phyloP scores from a whole-genome alignment of 1,140 invertebrate species.

The Nephotettix cincticeps region DNA sequence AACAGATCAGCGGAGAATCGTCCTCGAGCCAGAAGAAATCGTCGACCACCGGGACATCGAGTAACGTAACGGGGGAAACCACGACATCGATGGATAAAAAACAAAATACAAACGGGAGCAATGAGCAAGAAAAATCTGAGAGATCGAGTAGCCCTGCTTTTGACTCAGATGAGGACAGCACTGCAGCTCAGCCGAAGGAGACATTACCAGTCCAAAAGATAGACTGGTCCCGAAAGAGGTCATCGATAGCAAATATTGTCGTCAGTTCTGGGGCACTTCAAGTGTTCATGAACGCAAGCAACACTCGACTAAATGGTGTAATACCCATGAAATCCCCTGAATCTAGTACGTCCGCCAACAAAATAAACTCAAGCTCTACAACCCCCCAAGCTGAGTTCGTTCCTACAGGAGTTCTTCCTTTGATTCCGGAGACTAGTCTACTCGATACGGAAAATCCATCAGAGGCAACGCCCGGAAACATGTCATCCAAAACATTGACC shows the following conservation, averaged over 20 bases:
- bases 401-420: constrained; percentile 57
- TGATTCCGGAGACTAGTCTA: constrained; percentile 64
- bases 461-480: constrained; percentile 41
- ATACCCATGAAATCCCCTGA: constrained; percentile 51
- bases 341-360: constrained; percentile 40
- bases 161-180: constrained; percentile 90
- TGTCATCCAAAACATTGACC: constrained; percentile 50
- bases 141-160: constrained; percentile 92
- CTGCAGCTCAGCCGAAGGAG: constrained; percentile 58
- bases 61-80: constrained; percentile 26
- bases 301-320: constrained; percentile 54
- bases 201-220: constrained; percentile 43
- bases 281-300: constrained; percentile 2
- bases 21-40: constrained; percentile 63
- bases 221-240: not conserved
- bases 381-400: constrained; percentile 42
- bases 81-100: constrained; percentile 33
- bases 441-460: constrained; percentile 59
- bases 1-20: constrained; percentile 50
- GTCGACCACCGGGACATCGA: constrained; percentile 40
- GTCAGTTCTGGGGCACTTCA: constrained; percentile 25
- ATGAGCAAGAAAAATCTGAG: constrained; percentile 70
- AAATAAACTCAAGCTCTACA: constrained; percentile 44
- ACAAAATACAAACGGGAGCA: constrained; percentile 30
- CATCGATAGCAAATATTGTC: constrained; percentile 42